Percentiles rank a stretch among this genome's conserved stretches.
Evolutionary conservation across 2,113 vertebrate species (phyloP).

Genomic region (Ariopsis seemanni): DNA sequence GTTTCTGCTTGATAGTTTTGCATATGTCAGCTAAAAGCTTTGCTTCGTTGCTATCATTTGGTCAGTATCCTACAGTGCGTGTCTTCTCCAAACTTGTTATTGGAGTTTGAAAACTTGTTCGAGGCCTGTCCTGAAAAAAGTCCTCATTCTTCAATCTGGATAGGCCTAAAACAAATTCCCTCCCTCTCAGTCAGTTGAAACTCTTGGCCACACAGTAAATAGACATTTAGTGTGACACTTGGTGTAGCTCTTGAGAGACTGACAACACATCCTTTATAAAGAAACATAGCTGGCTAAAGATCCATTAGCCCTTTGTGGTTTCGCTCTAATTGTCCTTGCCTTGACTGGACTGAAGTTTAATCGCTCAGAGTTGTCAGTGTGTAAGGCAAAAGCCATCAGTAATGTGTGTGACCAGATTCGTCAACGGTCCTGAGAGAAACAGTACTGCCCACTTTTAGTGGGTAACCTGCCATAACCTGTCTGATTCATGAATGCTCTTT

Average conservation of each 20-base stretch:
- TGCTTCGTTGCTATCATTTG: not conserved
- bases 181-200: not conserved
- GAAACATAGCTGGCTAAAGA: constrained; percentile 39
- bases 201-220: constrained; percentile 28
- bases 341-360: constrained; percentile 38
- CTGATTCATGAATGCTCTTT: not conserved
- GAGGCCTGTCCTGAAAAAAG: not conserved
- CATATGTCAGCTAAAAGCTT: not conserved
- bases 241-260: constrained; percentile 25
- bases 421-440: not conserved
- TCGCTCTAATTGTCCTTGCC: constrained; percentile 44
- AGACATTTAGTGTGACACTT: constrained; percentile 27
- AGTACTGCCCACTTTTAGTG: not conserved
- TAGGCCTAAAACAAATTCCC: constrained; percentile 1
- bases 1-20: not conserved
- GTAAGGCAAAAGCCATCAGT: constrained; percentile 2
- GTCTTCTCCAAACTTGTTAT: not conserved
- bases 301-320: constrained; percentile 41
- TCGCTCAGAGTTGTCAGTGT: constrained; percentile 30
- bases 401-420: constrained; percentile 17
- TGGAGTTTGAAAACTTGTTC: not conserved
- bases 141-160: not conserved
- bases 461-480: not conserved
- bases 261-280: constrained; percentile 46
- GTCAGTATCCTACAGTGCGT: not conserved